Evolutionary conservation across 2,113 vertebrate genomes (phyloP).

Genomic region (Sebastes fasciatus): DNA sequence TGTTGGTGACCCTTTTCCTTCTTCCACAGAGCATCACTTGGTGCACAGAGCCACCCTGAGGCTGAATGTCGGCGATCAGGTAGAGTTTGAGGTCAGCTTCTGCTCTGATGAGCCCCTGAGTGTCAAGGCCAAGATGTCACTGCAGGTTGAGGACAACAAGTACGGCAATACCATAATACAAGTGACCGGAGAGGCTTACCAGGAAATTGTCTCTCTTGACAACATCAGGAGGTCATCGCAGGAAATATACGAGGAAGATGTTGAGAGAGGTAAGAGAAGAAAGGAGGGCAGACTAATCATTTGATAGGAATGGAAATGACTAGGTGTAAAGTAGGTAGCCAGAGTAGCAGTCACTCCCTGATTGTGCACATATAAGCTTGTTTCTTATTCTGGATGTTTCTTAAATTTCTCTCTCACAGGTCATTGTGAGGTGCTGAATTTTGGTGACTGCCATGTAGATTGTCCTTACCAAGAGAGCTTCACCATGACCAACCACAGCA

Average conservation of each 20-base stretch:
- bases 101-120: conserved; percentile 76
- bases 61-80: conserved; percentile 77
- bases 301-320: background rate
- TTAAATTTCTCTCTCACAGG: conserved; percentile 65
- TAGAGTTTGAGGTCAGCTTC: conserved; percentile 86
- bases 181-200: conserved; percentile 87
- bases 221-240: conserved; percentile 76
- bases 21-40: conserved; percentile 74
- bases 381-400: background rate
- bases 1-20: background rate
- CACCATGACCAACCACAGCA: conserved; percentile 89
- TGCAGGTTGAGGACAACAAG: conserved; percentile 85
- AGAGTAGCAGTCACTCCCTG: background rate
- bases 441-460: conserved; percentile 88
- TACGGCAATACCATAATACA: conserved; percentile 83
- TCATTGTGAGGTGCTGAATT: conserved; percentile 84
- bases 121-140: conserved; percentile 76
- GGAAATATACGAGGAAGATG: conserved; percentile 47
- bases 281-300: background rate
- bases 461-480: conserved; percentile 82
- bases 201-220: conserved; percentile 87
- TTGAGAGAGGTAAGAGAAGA: conserved; percentile 43
- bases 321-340: background rate
- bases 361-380: background rate
- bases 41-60: conserved; percentile 77